Evolutionary conservation across 2,888 invertebrate species (phyloP), one percentile per base, ranked within the genome.

Genomic region (Conistra vaccinii): DNA sequence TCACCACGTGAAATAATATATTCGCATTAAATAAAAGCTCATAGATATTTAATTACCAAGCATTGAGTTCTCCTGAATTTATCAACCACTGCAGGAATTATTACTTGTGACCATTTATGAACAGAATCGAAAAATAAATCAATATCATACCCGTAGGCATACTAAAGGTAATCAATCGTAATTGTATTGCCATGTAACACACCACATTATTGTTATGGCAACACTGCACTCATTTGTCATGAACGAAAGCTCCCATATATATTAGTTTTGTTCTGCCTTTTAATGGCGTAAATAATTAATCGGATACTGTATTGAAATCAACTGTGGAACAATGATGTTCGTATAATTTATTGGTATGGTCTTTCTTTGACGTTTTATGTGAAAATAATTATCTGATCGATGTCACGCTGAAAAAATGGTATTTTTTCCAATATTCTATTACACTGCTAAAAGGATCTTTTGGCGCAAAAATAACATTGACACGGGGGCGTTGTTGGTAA

Each of bases 201-300:
- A 73, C 66, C 60, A 63, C 62, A 66, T 85, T 75, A 74, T 82
- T 83, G 73, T 73, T 68, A 72, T 72, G 65, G 62, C 63, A 73
- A 74, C 72, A 69, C 45, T 66, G 55, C 55, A 35, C 65, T 68
- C 68, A 70, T 76, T 79, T 73, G 72, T 81, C 66, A 70, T 53
- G 60, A 74, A 29, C 53, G 23, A 35, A 51, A 75, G 66, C 55
- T 73, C 26, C n/a, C 35, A 35, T 68, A 72, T 68, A 72, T 65
- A 80, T 76, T 84, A 68, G 75, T 80, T 77, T 63, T 53, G 58
- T 58, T 69, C 73, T 65, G 67, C 69, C 32, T 69, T 65, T 53
- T 70, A 79, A 65, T 68, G 42, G 53, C 39, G 23, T 55, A 6
- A 39, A 55, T 72, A 72, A 81, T 72, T 62, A 62, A 85, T 69